Conservation (phyloP, 2,797 vertebrate species). For the Erethizon dorsatum region DNA sequence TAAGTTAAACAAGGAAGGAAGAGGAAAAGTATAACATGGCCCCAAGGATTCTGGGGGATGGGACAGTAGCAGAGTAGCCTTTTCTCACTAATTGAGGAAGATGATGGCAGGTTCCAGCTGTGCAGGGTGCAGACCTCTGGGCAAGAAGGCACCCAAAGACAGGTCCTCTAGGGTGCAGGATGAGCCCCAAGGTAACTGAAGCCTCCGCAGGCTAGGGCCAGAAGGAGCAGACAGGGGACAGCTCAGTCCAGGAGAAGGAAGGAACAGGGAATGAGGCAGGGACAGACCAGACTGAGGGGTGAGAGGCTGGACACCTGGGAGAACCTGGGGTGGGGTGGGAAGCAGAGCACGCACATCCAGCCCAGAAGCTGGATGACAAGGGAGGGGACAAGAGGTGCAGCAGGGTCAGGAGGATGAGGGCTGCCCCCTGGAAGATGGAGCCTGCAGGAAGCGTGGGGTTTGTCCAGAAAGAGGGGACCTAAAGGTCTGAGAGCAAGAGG, state of each 20-base stretch:
- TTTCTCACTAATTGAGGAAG: neutral
- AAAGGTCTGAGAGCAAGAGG: neutral
- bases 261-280: neutral
- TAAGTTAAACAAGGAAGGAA: neutral
- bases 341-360: neutral
- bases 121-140: neutral
- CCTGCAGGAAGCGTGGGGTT: neutral
- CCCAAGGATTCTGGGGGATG: neutral
- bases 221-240: neutral
- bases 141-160: neutral
- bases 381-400: accelerated
- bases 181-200: neutral
- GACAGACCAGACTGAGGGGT: neutral
- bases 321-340: neutral
- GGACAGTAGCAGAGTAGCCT: neutral
- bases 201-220: neutral
- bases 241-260: neutral
- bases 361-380: neutral
- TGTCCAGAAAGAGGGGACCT: neutral
- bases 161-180: neutral
- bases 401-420: neutral
- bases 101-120: neutral
- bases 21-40: neutral
- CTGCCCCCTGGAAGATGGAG: neutral
- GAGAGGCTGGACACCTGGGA: neutral